Conservation (phyloP, 23 tunicate genomes). For the Styela plicata region DNA sequence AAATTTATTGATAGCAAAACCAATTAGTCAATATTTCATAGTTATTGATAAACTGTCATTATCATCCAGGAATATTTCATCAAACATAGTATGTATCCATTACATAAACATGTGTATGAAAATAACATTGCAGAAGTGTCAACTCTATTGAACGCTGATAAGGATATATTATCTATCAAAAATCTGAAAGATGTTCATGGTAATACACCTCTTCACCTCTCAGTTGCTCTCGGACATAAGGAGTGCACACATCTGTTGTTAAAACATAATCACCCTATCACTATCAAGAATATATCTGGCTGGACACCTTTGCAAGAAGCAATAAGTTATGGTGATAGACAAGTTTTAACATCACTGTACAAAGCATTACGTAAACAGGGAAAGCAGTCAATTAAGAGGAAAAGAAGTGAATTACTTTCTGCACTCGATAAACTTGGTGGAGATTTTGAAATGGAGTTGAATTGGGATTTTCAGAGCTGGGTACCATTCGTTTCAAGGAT, state of each 20-base stretch:
- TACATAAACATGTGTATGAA: conserved; percentile 76
- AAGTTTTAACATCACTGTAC: conserved; percentile 39
- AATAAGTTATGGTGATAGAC: conserved; percentile 77
- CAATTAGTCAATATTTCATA: no score
- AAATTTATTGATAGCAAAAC: no score
- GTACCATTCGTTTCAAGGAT: conserved; percentile 86
- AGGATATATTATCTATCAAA: conserved; percentile 6
- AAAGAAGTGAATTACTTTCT: conserved; percentile 47
- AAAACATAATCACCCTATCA: conserved; percentile 47
- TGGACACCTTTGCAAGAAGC: conserved; percentile 94
- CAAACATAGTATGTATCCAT: conserved; percentile 25
- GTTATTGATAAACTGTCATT: no score
- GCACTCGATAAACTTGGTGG: conserved; percentile 69
- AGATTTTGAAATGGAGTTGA: conserved; percentile 64
- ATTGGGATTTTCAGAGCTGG: conserved; percentile 95
- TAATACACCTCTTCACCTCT: conserved; percentile 80
- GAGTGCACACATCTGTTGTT: conserved; percentile 60
- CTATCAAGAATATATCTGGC: conserved; percentile 48
- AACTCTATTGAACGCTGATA: conserved; percentile 29
- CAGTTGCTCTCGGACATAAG: conserved; percentile 75
- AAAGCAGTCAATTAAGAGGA: conserved; percentile 32
- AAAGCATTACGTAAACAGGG: conserved; percentile 41
- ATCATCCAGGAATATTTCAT: no score
- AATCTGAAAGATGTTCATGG: conserved; percentile 55
- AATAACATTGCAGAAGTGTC: conserved; percentile 45